These are phyloP conservation scores for Caenorhabditis imperialis DNA, from an alignment of 2,888 invertebrate genomes.

Conservation along the genomic window DNA sequence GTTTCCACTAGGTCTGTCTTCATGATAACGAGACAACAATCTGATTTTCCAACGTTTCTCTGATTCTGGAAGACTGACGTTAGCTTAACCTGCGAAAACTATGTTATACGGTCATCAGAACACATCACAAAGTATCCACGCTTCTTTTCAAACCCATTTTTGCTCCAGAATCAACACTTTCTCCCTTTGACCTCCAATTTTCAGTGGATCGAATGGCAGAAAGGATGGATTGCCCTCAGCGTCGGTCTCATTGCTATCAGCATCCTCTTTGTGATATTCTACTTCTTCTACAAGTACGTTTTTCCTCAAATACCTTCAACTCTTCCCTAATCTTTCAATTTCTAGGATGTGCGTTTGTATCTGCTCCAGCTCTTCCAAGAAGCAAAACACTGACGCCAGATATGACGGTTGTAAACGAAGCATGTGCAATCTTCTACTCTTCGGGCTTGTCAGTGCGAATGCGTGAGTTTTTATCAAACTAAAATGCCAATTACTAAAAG, in stretches of 20 bases:
- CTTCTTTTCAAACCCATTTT: too few relatives aligned
- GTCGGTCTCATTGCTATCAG: conserved; percentile 64
- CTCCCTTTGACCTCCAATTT: too few relatives aligned
- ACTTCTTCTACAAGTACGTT: conserved; percentile 69
- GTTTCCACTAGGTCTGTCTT: too few relatives aligned
- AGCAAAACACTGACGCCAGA: conserved; percentile 65
- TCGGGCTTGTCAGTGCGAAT: conserved; percentile 68
- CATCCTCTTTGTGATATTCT: conserved; percentile 70
- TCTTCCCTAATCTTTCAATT: too few relatives aligned
- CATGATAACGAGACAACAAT: too few relatives aligned
- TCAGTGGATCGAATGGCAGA: conserved; percentile 75
- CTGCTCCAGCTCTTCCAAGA: conserved; percentile 58
- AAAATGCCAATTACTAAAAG: neutral
- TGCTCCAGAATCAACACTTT: too few relatives aligned
- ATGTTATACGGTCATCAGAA: too few relatives aligned
- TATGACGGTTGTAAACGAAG: conserved; percentile 72
- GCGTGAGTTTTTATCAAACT: conserved; percentile 65
- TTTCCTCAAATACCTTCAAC: too few relatives aligned
- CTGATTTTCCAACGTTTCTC: too few relatives aligned
- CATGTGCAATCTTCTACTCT: conserved; percentile 67
- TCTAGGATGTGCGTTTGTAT: conserved; percentile 69
- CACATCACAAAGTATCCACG: too few relatives aligned
- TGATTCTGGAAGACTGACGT: too few relatives aligned
- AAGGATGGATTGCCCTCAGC: conserved; percentile 69
- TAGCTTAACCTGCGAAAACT: too few relatives aligned